Evolutionary conservation across 2,113 vertebrate species (phyloP).

Genomic region (Phalacrocorax pelagicus): DNA sequence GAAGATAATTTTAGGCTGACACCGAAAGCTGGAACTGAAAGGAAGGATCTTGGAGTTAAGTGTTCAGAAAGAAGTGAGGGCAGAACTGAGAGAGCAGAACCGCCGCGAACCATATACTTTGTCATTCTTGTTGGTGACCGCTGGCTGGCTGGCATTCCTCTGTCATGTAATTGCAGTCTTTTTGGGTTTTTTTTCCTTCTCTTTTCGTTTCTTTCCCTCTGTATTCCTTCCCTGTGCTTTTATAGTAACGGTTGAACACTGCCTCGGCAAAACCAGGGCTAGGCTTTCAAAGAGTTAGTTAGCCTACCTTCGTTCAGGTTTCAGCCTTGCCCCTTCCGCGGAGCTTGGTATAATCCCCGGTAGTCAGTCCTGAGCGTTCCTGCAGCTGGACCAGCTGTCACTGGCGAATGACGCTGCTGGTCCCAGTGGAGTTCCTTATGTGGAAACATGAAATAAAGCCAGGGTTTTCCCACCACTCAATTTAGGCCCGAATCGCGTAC

Average conservation of each 20-base stretch:
- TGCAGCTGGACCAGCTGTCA: background rate
- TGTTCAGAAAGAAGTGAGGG: background rate
- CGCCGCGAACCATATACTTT: background rate
- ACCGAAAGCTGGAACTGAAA: background rate
- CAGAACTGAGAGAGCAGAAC: background rate
- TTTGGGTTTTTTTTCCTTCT: background rate
- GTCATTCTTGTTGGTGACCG: background rate
- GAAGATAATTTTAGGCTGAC: background rate
- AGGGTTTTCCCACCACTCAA: background rate
- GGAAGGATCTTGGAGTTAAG: background rate
- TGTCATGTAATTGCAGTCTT: background rate
- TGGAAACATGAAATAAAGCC: background rate
- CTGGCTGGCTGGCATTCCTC: background rate
- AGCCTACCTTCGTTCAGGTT: background rate
- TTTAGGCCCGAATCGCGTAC: background rate
- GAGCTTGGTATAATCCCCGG: background rate
- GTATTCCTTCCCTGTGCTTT: background rate
- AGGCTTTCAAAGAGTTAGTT: background rate
- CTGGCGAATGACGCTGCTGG: background rate
- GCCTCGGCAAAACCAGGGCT: background rate
- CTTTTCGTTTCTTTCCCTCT: background rate
- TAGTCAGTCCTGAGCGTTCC: background rate
- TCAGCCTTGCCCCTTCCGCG: background rate
- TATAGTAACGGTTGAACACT: background rate
- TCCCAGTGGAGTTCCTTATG: fast-evolving